These are phyloP conservation scores for Scrobipalpa costella DNA, from an alignment of 2,888 invertebrate species.

Conservation along the genomic window DNA sequence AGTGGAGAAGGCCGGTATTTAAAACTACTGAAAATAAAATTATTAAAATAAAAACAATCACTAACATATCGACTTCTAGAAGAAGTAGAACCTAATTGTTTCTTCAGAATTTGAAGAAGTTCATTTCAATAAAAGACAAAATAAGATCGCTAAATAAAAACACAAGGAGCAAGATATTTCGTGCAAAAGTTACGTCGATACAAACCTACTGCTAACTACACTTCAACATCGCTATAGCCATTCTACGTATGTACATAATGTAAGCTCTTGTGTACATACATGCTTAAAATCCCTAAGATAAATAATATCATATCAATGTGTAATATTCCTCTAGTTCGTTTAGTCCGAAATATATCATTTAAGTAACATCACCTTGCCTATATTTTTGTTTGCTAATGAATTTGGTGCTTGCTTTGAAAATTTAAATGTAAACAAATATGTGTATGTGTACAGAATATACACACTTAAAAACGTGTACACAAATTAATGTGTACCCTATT, in stretches of 20 bases:
- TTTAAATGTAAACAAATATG: neutral
- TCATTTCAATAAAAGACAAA: neutral
- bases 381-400: neutral
- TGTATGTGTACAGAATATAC: neutral
- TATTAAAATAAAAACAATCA: too few relatives aligned
- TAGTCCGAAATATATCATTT: constrained; percentile 4
- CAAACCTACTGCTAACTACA: constrained; percentile 13
- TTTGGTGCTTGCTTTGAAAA: neutral
- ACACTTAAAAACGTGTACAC: neutral
- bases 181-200: constrained; percentile 13
- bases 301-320: constrained; percentile 13
- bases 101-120: too few relatives aligned
- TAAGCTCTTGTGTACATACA: constrained; percentile 29
- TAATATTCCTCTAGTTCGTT: constrained; percentile 14
- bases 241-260: constrained; percentile 17
- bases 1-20: too few relatives aligned
- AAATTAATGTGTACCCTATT: neutral
- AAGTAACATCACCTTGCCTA: neutral
- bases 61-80: neutral
- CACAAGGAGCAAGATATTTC: neutral
- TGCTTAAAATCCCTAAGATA: neutral
- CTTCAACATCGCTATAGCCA: constrained; percentile 19
- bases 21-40: too few relatives aligned
- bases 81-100: neutral
- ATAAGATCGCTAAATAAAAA: neutral